Evolutionary conservation across 2,797 vertebrate species (phyloP), one percentile per base, ranked within the genome.

Genomic region (Glyptemys insculpta): DNA sequence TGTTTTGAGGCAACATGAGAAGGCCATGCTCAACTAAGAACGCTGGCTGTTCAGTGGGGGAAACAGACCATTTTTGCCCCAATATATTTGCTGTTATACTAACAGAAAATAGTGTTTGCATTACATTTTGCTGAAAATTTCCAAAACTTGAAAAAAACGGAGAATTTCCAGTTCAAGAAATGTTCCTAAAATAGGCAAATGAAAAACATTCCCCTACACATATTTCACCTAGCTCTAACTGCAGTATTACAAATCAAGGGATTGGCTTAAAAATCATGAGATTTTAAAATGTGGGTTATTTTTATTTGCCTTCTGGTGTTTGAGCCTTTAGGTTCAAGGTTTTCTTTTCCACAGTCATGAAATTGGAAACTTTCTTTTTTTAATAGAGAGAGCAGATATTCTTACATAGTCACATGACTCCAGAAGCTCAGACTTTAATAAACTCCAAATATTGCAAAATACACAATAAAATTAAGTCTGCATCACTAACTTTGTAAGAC

Each of bases 161-260:
- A 74, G 14, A 90, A 87, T 5, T 25, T 53, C 27, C 47, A 79
- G 54, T 90, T 82, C 88, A 34, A 93, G 74, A n/a, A 56, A 72
- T 91, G 57, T 88, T 88, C 25, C 25, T 25, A 34, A 65, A 50
- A 52, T 50, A 23, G 21, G 62, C 47, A 74, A 79, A 89, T 72
- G 34, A 93, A 16, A 83, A 10, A 54, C 3, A 9, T 68, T 92
- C 81, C 87, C 68, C 54, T 94, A 62, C 56, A 87, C 87, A 62
- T 85, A 76, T 95, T 92, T 50, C 74, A 81, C 21, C n/a, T 80
- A 52, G 74, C 47, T 90, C 57, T 90, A 91, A 79, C 90, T 88
- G 79, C 89, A 90, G n/a, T 49, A 47, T 76, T 59, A 50, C 79
- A 2, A 91, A n/a, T 12, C 12, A 68, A 29, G 9, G 88, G 12